Conservation (phyloP, 2,888 invertebrate genomes). For the Plebejus anna region DNA sequence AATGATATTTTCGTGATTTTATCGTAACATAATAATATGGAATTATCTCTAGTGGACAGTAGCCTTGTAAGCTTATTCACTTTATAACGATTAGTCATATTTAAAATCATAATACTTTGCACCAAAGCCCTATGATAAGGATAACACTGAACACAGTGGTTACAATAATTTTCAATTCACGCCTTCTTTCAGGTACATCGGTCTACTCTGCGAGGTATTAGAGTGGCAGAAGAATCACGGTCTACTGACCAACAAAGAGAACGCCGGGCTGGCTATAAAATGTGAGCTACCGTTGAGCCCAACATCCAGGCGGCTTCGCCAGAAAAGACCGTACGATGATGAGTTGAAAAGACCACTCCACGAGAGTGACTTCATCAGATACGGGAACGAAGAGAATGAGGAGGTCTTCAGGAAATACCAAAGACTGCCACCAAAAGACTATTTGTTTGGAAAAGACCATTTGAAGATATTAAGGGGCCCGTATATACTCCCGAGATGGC, state of each 20-base stretch:
- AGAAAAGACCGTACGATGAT: conserved; percentile 61
- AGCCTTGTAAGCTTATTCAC: background rate
- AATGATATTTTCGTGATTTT: background rate
- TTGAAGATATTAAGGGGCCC: conserved; percentile 60
- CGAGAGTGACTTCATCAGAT: conserved; percentile 51
- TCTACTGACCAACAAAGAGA: conserved; percentile 68
- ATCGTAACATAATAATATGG: background rate
- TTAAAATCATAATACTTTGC: background rate
- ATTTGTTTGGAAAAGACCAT: conserved; percentile 63
- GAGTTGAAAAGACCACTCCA: conserved; percentile 53
- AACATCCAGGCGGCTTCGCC: conserved; percentile 54
- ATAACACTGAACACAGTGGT: background rate
- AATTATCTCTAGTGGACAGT: background rate
- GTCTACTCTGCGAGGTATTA: conserved; percentile 89
- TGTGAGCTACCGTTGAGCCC: conserved; percentile 72
- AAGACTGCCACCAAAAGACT: conserved; percentile 46
- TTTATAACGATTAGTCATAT: background rate
- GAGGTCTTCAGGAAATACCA: conserved; percentile 48
- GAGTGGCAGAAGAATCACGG: conserved; percentile 89
- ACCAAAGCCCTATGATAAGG: background rate
- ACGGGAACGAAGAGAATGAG: conserved; percentile 69
- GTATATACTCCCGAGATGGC: conserved; percentile 65
- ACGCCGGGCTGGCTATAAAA: conserved; percentile 73
- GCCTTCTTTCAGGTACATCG: conserved; percentile 85
- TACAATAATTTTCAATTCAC: background rate